Conservation (phyloP, 1,140 invertebrate species). For the Orchesella cincta region DNA sequence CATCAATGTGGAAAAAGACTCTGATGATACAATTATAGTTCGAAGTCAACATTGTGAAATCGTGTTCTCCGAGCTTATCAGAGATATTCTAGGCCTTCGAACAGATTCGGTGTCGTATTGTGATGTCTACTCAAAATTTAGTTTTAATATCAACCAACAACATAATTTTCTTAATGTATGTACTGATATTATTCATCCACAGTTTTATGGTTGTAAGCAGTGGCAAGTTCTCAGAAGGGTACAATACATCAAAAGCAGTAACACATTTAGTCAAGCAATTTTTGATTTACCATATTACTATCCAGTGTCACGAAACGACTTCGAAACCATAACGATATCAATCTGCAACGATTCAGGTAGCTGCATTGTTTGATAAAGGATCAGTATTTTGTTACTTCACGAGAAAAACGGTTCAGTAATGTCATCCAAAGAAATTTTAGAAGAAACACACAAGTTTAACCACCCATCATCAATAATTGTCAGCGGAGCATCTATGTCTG, state of each 20-base stretch:
- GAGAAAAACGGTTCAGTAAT: background rate
- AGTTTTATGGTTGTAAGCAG: background rate
- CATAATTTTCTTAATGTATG: background rate
- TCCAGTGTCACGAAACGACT: background rate
- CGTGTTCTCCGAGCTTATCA: background rate
- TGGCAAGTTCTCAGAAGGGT: background rate
- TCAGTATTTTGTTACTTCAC: background rate
- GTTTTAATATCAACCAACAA: background rate
- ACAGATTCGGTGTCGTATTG: background rate
- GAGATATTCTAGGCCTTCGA: background rate
- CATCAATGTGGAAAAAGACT: background rate
- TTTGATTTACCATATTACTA: background rate
- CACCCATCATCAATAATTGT: conserved; percentile 3
- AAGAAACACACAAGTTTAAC: background rate
- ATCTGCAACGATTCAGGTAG: background rate
- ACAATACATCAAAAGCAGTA: background rate
- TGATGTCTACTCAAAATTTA: background rate
- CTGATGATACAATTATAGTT: background rate
- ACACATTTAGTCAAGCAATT: background rate
- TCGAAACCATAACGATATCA: background rate
- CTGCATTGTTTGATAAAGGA: background rate
- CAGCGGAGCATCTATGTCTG: background rate
- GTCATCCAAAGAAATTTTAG: background rate
- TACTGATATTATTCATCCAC: background rate
- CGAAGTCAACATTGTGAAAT: background rate